phyloP scores from a whole-genome alignment of 2,888 invertebrate species.

The Cacoxenus indagator region DNA sequence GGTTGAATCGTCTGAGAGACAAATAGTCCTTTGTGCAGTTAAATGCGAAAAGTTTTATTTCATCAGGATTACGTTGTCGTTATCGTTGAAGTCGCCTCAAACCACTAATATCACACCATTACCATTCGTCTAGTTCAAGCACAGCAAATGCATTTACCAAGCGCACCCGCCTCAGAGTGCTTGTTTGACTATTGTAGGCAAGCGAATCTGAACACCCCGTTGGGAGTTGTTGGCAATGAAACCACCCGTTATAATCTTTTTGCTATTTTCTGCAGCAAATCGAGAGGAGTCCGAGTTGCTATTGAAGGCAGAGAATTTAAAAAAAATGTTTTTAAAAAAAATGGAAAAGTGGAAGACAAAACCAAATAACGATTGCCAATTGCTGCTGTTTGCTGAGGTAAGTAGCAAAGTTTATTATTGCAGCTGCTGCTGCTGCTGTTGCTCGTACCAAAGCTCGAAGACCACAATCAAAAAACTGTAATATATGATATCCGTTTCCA shows the following conservation, averaged over 20 bases:
- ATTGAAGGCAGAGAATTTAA: no score
- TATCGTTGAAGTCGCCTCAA: background rate
- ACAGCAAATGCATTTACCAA: conserved; percentile 59
- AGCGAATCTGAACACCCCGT: conserved; percentile 34
- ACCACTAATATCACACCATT: background rate
- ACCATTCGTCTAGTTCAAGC: conserved; percentile 32
- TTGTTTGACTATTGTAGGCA: conserved; percentile 2
- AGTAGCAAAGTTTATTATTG: background rate
- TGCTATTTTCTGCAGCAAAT: background rate
- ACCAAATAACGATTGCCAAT: background rate
- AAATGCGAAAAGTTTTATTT: conserved; percentile 63
- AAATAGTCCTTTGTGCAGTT: conserved; percentile 47
- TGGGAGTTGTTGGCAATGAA: conserved; percentile 19
- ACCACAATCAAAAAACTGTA: no score
- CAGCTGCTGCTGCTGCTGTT: no score
- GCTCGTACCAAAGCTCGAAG: no score
- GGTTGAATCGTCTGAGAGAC: background rate
- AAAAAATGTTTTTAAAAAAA: no score
- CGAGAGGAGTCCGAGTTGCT: background rate
- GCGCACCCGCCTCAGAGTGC: conserved; percentile 34
- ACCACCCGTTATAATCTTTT: conserved; percentile 60
- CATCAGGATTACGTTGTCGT: conserved; percentile 54
- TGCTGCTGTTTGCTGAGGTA: background rate
- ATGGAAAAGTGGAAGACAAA: background rate
- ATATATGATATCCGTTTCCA: no score